Evolutionary conservation across 2,113 vertebrate species (phyloP).

Genomic region (Emydura subglobosa): DNA sequence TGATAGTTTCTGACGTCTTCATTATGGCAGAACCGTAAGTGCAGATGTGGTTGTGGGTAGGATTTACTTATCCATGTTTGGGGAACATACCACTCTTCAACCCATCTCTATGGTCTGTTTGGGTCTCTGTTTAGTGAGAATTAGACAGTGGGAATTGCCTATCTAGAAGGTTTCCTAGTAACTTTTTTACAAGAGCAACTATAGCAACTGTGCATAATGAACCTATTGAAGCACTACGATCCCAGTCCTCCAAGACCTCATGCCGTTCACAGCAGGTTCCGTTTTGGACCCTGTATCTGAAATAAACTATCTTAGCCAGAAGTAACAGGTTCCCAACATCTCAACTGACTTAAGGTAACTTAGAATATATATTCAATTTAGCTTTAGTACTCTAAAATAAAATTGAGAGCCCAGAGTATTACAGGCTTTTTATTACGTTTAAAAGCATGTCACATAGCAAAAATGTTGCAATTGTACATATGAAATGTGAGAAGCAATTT

Average conservation of each 20-base stretch:
- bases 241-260: not conserved
- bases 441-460: not conserved
- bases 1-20: too few relatives aligned
- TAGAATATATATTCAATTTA: not conserved
- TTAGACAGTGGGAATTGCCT: too few relatives aligned
- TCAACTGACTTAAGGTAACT: not conserved
- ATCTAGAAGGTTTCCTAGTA: not conserved
- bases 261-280: not conserved
- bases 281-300: not conserved
- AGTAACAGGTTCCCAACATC: not conserved
- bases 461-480: not conserved
- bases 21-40: not conserved
- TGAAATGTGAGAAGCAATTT: not conserved
- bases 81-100: not conserved
- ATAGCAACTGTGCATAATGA: not conserved
- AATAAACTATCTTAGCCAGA: not conserved
- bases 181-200: rapidly evolving
- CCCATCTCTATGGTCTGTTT: rapidly evolving
- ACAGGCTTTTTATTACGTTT: not conserved
- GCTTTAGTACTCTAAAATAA: slow-evolving; percentile 34
- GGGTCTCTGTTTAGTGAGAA: not conserved
- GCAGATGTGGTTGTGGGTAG: not conserved
- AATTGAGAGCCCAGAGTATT: not conserved
- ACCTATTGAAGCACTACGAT: not conserved
- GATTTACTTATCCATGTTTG: not conserved